These are phyloP conservation scores for Babylonia areolata DNA, from an alignment of 1,140 invertebrate genomes.

Conservation along the genomic window DNA sequence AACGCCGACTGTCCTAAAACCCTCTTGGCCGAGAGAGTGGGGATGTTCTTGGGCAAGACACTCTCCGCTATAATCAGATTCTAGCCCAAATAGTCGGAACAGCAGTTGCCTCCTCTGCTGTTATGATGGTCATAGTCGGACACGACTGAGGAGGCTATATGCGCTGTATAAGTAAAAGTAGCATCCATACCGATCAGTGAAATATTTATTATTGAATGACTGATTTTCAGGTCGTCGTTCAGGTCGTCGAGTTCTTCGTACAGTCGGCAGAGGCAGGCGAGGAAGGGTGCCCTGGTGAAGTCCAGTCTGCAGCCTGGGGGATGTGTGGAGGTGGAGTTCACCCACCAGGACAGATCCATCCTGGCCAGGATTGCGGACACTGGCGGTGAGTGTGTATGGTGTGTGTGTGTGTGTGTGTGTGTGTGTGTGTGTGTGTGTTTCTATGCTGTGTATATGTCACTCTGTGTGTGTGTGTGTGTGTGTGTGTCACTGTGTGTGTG, in stretches of 20 bases:
- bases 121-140: too few relatives aligned
- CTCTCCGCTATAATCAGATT: too few relatives aligned
- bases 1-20: too few relatives aligned
- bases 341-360: constrained; percentile 16
- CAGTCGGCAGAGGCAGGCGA: neutral
- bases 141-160: too few relatives aligned
- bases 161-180: too few relatives aligned
- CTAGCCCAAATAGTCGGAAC: too few relatives aligned
- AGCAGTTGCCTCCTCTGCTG: too few relatives aligned
- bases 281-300: neutral
- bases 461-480: constrained; percentile 23
- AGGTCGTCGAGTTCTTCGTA: neutral
- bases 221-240: neutral
- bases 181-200: too few relatives aligned
- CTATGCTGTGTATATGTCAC: neutral
- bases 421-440: constrained; percentile 32
- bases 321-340: constrained; percentile 37
- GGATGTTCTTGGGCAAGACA: too few relatives aligned
- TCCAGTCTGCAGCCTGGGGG: constrained; percentile 34
- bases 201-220: too few relatives aligned
- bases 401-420: neutral
- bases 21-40: too few relatives aligned
- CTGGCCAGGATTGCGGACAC: constrained; percentile 35
- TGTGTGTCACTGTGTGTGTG: neutral
- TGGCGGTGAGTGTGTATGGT: constrained; percentile 13